A percentile compares a stretch with the other conserved stretches of the same genome.
Evolutionary conservation across 2,888 invertebrate species (phyloP).

Genomic region (Cosmopolites sordidus): DNA sequence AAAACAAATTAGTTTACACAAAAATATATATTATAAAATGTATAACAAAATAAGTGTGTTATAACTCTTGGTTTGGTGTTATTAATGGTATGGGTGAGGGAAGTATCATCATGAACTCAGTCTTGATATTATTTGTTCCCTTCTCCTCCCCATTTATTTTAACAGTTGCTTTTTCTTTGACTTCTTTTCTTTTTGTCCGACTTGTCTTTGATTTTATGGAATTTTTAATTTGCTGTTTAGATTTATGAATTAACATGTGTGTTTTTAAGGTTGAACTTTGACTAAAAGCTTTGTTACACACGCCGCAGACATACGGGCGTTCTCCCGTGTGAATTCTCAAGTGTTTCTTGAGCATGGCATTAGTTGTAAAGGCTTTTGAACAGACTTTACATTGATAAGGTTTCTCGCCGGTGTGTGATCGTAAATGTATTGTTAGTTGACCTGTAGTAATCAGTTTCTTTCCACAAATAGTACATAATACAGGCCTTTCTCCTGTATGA

Average conservation of each 20-base stretch:
- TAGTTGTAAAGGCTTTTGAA: slow-evolving; percentile 39
- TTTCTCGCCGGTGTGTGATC: slow-evolving; percentile 43
- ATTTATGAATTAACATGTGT: slow-evolving; percentile 35
- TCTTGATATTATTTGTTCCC: slow-evolving; percentile 6
- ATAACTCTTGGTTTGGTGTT: not conserved
- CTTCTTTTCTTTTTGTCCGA: not conserved
- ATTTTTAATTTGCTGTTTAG: not conserved
- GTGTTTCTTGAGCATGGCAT: slow-evolving; percentile 39
- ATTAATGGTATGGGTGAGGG: slow-evolving; percentile 23
- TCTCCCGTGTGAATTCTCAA: slow-evolving; percentile 42
- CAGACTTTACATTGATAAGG: slow-evolving; percentile 39
- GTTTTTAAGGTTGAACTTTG: slow-evolving; percentile 41
- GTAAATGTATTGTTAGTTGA: slow-evolving; percentile 29
- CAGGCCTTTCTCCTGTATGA: slow-evolving; percentile 54
- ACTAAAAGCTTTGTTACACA: slow-evolving; percentile 40
- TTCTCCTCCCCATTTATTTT: slow-evolving; percentile 17
- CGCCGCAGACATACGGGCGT: slow-evolving; percentile 40
- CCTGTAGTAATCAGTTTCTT: slow-evolving; percentile 42
- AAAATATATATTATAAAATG: no score
- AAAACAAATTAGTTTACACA: no score
- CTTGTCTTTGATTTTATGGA: not conserved
- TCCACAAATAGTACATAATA: slow-evolving; percentile 45
- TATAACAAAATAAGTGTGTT: no score
- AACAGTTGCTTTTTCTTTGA: slow-evolving; percentile 15
- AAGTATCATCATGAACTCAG: slow-evolving; percentile 20